Percentiles rank a stretch among this genome's conserved stretches.
Evolutionary conservation across 1,140 invertebrate genomes (phyloP).

Genomic region (Hydropsyche tenuis): DNA sequence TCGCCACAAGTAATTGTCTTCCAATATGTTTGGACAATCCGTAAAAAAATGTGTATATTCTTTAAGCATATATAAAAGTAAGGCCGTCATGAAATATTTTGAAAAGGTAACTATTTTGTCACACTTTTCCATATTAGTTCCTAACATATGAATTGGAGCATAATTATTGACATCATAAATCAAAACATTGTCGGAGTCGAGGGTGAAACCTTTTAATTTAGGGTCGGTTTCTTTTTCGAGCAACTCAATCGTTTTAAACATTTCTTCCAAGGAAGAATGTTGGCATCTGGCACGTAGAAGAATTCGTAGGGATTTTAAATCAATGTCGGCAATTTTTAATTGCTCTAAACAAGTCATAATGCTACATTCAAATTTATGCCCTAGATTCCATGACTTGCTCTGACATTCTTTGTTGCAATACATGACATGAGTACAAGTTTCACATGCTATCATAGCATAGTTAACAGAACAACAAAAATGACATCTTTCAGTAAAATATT

Average conservation of each 20-base stretch:
- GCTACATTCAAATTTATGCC: conserved; percentile 79
- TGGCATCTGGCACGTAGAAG: conserved; percentile 65
- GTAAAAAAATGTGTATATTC: conserved; percentile 56
- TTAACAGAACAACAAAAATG: conserved; percentile 76
- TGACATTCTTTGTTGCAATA: conserved; percentile 78
- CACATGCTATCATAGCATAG: conserved; percentile 71
- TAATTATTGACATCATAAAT: conserved; percentile 66
- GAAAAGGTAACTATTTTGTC: conserved; percentile 77
- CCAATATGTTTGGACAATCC: too few species aligned
- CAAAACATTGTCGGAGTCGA: conserved; percentile 55
- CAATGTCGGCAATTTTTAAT: conserved; percentile 68
- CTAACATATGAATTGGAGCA: conserved; percentile 72
- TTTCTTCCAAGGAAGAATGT: conserved; percentile 57
- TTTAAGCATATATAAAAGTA: conserved; percentile 73
- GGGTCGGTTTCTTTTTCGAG: conserved; percentile 56
- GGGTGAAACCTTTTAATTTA: conserved; percentile 58
- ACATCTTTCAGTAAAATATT: conserved; percentile 74
- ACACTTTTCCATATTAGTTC: conserved; percentile 74
- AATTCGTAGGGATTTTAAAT: conserved; percentile 70
- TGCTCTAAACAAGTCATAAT: conserved; percentile 67
- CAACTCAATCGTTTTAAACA: conserved; percentile 58
- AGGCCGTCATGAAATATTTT: conserved; percentile 71
- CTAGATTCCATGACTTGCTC: conserved; percentile 64
- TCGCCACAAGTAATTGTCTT: too few species aligned
- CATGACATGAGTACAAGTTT: conserved; percentile 67